Base-by-base conservation (phyloP, 2,888 invertebrate genomes). In the Plagodis pulveraria region DNA sequence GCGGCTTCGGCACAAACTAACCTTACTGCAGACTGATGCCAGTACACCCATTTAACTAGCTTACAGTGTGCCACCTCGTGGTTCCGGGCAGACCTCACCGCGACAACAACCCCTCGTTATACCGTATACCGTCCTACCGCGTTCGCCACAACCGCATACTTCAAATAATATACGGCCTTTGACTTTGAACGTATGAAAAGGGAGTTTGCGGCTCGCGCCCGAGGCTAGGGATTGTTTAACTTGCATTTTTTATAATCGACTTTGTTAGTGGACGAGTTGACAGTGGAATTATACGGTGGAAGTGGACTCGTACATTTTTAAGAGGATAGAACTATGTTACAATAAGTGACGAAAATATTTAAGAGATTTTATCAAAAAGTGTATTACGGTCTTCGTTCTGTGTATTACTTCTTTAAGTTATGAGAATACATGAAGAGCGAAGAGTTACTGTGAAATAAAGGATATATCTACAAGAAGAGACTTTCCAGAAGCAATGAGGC, bases 401-500 rank as follows among this genome's bases (percentile, higher is more conserved):
- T n/a, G n/a, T n/a, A n/a, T n/a, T n/a, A n/a, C 22, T 22, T 22
- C 22, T 22, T 22, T 22, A 22, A 22, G 4, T 22, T 22, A 4
- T 22, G 22, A 22, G 22, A 22, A 22, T 1, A 22, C 22, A 2
- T 22, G 22, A 22, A 22, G 22, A 22, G 22, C 22, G 22, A 22
- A 22, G 22, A 22, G 2, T 22, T 22, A 2, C 22, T 22, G 22
- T 22, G 51, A 51, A 35, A 62, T 62, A 62, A 58, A 62, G 56
- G 62, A 49, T 44, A 64, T 59, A 66, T 53, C 60, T 50, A 59
- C n/a, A 44, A 55, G 62, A 32, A 47, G 10, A 56, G 50, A 43
- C 44, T 62, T 64, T 57, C 43, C 10, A 12, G 12, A 9, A 47
- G 61, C 52, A 57, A 73, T 73, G 73, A 71, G 68, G 58, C 73